phyloP scores from a whole-genome alignment of 2,888 invertebrate species.

The Baronia brevicornis region DNA sequence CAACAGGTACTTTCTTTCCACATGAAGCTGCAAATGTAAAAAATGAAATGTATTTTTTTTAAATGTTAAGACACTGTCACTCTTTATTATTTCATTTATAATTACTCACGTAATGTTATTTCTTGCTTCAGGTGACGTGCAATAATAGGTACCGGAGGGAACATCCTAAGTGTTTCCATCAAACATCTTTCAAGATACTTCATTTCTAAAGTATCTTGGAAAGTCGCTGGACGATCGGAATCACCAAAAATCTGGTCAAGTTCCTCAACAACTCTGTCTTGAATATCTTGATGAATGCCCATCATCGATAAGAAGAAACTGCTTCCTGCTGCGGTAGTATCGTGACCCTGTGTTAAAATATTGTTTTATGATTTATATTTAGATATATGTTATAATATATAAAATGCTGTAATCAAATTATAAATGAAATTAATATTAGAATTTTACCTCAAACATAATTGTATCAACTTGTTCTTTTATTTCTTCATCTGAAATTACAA shows the following conservation, averaged over 20 bases:
- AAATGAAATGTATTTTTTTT: too few relatives aligned
- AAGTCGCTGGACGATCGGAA: constrained; percentile 84
- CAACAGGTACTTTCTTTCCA: constrained; percentile 80
- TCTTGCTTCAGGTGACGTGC: constrained; percentile 84
- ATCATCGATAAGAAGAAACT: constrained; percentile 87
- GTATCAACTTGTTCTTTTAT: constrained; percentile 90
- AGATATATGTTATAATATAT: constrained; percentile 11
- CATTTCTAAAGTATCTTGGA: constrained; percentile 89
- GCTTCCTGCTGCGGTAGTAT: constrained; percentile 88
- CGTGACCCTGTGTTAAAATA: constrained; percentile 77
- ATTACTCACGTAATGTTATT: constrained; percentile 77
- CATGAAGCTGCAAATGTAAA: constrained; percentile 72
- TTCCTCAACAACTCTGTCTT: constrained; percentile 83
- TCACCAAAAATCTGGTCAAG: constrained; percentile 84
- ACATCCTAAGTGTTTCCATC: constrained; percentile 87
- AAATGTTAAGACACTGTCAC: not conserved
- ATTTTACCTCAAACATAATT: constrained; percentile 87
- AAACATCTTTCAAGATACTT: constrained; percentile 88
- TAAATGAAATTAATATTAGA: constrained; percentile 8
- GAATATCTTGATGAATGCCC: constrained; percentile 83
- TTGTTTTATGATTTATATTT: constrained; percentile 4
- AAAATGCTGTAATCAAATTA: constrained; percentile 3
- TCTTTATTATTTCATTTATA: not conserved
- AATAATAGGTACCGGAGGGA: constrained; percentile 87
- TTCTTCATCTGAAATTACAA: constrained; percentile 82